Conservation (phyloP, 2,113 vertebrate species). For the Herpetotheres cachinnans region DNA sequence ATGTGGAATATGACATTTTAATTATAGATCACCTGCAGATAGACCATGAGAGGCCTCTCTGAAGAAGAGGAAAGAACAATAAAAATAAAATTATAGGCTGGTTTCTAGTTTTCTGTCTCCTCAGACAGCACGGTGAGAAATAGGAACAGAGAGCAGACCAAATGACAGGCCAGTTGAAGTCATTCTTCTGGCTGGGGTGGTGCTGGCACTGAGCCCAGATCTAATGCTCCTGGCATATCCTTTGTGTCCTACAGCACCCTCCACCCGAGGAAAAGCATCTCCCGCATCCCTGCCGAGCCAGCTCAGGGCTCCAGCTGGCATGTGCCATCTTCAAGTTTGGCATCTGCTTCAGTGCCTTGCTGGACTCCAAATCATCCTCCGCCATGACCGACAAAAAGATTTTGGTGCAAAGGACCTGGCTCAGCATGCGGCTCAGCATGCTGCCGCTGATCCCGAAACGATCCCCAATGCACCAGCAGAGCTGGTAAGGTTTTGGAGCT, state of each 20-base stretch:
- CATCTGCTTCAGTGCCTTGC: background rate
- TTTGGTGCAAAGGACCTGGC: background rate
- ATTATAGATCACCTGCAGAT: background rate
- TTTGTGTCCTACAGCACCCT: background rate
- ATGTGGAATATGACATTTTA: background rate
- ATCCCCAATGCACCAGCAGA: accelerated
- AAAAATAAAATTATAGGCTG: background rate
- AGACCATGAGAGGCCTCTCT: background rate
- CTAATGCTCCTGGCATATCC: background rate
- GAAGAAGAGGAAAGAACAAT: background rate
- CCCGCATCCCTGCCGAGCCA: background rate
- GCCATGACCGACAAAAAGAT: accelerated
- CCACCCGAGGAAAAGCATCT: background rate
- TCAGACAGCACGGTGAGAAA: background rate
- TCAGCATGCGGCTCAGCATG: too few relatives aligned
- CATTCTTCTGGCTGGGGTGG: background rate
- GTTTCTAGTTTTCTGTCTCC: background rate
- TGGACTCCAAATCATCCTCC: background rate
- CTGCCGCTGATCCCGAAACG: accelerated
- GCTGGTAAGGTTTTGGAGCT: background rate
- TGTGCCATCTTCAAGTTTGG: accelerated
- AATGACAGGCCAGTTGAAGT: background rate
- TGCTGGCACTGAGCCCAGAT: background rate
- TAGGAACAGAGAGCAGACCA: background rate
- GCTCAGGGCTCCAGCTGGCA: background rate